Percentiles rank a stretch among this genome's conserved stretches.
These are phyloP conservation scores for Seriola aureovittata DNA, from an alignment of 2,113 vertebrate species.

Conservation along the genomic window DNA sequence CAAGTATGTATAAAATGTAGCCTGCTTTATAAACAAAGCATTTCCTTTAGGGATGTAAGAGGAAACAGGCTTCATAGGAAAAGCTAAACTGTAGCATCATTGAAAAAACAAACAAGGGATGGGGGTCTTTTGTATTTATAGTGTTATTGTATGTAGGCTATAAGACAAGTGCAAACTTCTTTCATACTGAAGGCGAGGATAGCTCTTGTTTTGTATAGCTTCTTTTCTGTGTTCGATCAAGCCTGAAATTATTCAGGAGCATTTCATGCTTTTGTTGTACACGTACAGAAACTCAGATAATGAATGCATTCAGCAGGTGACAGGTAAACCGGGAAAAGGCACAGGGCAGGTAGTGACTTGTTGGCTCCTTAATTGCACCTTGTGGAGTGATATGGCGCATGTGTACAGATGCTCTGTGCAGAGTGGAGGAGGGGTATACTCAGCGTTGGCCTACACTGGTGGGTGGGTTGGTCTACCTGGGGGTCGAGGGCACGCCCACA, in stretches of 20 bases:
- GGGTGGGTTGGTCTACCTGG: slow-evolving; percentile 3
- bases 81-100: not conserved
- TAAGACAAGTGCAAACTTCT: not conserved
- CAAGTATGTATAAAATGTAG: slow-evolving; percentile 28
- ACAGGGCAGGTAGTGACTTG: slow-evolving; percentile 50
- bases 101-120: too few relatives aligned
- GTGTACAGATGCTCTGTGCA: not conserved
- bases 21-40: slow-evolving; percentile 26
- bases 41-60: not conserved
- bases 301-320: slow-evolving; percentile 64
- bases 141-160: too few relatives aligned
- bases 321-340: slow-evolving; percentile 50
- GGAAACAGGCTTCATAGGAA: not conserved
- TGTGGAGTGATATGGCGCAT: slow-evolving; percentile 53
- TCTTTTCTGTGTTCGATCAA: not conserved
- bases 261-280: not conserved
- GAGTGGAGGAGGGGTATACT: slow-evolving; percentile 10
- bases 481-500: slow-evolving; percentile 43
- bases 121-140: too few relatives aligned
- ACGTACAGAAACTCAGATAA: slow-evolving; percentile 41
- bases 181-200: not conserved
- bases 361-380: slow-evolving; percentile 55
- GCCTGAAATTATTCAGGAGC: slow-evolving; percentile 2
- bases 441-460: slow-evolving; percentile 8
- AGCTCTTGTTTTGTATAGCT: not conserved